Percentiles rank a stretch among this genome's conserved stretches.
Conservation (phyloP, 2,888 invertebrate species). For the Erynnis tages region DNA sequence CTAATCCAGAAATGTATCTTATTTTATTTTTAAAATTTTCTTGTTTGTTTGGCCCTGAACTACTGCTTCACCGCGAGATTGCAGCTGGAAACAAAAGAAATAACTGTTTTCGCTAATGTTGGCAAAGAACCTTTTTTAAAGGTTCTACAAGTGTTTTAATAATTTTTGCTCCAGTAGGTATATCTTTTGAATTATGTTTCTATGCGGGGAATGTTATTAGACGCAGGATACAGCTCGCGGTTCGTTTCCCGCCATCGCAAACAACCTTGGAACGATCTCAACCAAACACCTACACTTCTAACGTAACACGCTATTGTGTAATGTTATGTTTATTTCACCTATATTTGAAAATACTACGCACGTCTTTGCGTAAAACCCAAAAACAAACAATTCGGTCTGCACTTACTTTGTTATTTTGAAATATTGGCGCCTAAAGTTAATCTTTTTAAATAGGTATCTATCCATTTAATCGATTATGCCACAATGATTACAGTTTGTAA, state of each 20-base stretch:
- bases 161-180: background rate
- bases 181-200: background rate
- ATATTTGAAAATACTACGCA: conserved; percentile 49
- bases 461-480: too few relatives aligned
- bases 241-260: conserved; percentile 61
- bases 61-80: background rate
- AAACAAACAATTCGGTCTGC: background rate
- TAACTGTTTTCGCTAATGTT: background rate
- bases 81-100: conserved; percentile 3
- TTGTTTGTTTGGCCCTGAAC: conserved; percentile 17
- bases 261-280: conserved; percentile 57
- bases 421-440: background rate
- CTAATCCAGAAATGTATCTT: conserved; percentile 8
- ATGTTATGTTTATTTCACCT: conserved; percentile 57
- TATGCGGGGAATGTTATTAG: background rate
- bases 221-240: conserved; percentile 39
- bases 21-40: background rate
- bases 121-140: background rate
- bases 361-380: conserved; percentile 42
- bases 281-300: conserved; percentile 60
- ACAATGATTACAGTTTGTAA: too few relatives aligned
- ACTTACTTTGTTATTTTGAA: background rate
- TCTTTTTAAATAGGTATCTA: too few relatives aligned
- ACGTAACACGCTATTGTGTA: conserved; percentile 57
- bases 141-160: background rate